Evolutionary conservation across 2,113 vertebrate genomes (phyloP), one percentile per base, ranked within the genome.

Genomic region (Crocuta crocuta): DNA sequence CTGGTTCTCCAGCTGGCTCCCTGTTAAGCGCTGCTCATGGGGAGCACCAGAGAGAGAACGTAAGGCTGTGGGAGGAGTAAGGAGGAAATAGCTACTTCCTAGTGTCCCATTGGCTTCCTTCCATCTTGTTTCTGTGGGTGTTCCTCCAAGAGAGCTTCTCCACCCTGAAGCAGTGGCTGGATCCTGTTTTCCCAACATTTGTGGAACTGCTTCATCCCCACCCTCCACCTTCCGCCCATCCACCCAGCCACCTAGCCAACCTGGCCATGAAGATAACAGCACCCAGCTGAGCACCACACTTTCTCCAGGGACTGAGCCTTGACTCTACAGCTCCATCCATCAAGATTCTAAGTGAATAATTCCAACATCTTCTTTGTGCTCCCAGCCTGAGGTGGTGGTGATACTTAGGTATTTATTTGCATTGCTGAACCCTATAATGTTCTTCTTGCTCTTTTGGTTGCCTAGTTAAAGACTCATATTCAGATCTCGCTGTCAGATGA

Each of bases 151-250:
- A 53, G 33, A 5, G 10, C 19, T 28, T 33, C 63, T 35, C 80
- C 35, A 28, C 39, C 33, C 26, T 16, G 21, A 17, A 31, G 48
- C 71, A 33, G 33, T 23, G 39, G 31, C 9, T 43, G 66, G 74
- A 68, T 43, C 66, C 26, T 58, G 12, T 13, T 63, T 71, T 53
- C 16, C 73, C 16, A 66, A 33, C 81, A 31, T 4, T 23, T 70
- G 12, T 10, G 28, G 48, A 80, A 35, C 24, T 4, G 43, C 19
- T n/a, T 86, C 3, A 7, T 48, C 43, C 66, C 63, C 4, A 1
- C 0, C 5, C 28, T 26, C 45, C 76, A 17, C 0, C 4, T 2
- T 16, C 15, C 45, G 16, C 16, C 23, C 6, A 2, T 2, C 0
- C 45, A 58, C 43, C 45, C 45, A 31, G 45, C 13, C 28, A 15